These are phyloP conservation scores for Siniperca scherzeri DNA, from an alignment of 2,797 vertebrate species.

Conservation along the genomic window DNA sequence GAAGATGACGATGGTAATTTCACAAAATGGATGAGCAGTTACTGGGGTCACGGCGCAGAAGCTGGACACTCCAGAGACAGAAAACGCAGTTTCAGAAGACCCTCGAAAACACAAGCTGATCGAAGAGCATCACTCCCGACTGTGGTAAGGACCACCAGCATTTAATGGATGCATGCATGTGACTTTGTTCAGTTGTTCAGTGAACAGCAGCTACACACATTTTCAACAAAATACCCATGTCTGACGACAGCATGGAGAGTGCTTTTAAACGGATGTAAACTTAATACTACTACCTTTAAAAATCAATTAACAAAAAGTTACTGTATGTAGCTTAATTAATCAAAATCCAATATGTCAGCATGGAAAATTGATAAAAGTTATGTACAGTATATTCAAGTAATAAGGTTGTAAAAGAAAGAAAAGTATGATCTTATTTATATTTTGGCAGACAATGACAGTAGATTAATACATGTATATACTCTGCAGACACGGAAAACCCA, in stretches of 20 bases:
- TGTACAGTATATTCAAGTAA: background rate
- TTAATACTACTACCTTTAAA: background rate
- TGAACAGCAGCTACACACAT: background rate
- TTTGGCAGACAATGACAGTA: background rate
- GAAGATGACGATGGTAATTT: constrained; percentile 95
- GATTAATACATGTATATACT: background rate
- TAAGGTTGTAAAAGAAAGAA: background rate
- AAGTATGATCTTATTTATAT: background rate
- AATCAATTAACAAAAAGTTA: background rate
- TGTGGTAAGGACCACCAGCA: constrained; percentile 84
- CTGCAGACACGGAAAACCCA: background rate
- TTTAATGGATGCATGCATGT: background rate
- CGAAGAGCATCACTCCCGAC: constrained; percentile 92
- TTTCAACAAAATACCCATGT: background rate
- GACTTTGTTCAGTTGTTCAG: background rate
- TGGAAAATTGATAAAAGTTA: background rate
- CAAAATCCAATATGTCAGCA: background rate
- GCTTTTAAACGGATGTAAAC: background rate
- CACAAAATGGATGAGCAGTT: constrained; percentile 99
- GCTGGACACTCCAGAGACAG: constrained; percentile 77
- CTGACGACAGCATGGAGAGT: background rate
- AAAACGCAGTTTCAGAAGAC: constrained; percentile 85
- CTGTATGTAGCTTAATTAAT: too few relatives aligned
- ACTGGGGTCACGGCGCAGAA: constrained; percentile 91
- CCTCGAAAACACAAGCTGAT: constrained; percentile 71